Evolutionary conservation across 2,113 vertebrate species (phyloP), one percentile per base, ranked within the genome.

Genomic region (Gambusia holbrooki): DNA sequence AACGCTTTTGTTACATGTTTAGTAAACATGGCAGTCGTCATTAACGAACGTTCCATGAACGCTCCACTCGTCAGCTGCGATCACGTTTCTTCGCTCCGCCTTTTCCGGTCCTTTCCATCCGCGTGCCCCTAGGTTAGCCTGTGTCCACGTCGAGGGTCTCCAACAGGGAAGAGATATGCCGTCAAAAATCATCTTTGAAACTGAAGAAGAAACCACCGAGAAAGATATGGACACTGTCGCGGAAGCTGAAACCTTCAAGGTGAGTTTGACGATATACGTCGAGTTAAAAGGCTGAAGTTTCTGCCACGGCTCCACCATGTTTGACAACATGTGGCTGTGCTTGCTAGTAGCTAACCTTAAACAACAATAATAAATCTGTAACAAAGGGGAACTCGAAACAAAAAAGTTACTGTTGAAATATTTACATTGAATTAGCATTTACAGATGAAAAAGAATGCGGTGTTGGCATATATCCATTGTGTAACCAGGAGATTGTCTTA

Each of bases 91-190:
- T 58, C 64, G 74, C 82, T 35, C 70, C n/a, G 12, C 12, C 5
- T 0, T 45, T 61, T 73, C 42, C 89, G 77, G 75, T 91, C 92
- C 87, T 93, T 94, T 93, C 29, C 28, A 61, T 81, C 84, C 90
- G 84, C 84, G 89, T 80, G 78, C 72, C 84, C 61, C 78, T 40
- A 48, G 64, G 27, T 62, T 45, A 33, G 65, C 66, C 66, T 51
- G 80, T 76, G 68, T 90, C 86, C 30, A 58, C 80, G 48, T 14
- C 7, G 82, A 85, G 61, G 91, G 85, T 40, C 72, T 67, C 69
- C 84, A 88, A 9, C 89, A 5, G n/a, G 76, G 32, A 60, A 72
- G 79, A 84, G 66, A 89, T 91, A 94, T 94, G 93, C 93, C 91
- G 5, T 77, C 88, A 69, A 94, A 93, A 79, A 74, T 92, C n/a